Evolutionary conservation across 2,888 invertebrate genomes (phyloP).

Genomic region (Latheticus oryzae): DNA sequence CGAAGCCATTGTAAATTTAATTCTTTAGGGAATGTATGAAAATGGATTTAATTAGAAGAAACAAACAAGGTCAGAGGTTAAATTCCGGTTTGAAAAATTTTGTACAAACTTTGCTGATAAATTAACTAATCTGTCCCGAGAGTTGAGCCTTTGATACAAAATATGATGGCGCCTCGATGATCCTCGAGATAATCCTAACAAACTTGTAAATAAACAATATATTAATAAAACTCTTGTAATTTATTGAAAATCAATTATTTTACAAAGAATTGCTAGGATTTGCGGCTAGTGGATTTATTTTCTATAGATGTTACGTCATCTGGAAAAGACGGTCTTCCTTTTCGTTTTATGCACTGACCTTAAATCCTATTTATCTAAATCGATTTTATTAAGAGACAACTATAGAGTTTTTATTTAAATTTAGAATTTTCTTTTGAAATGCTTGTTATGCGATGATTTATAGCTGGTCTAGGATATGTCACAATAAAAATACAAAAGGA

Average conservation of each 20-base stretch:
- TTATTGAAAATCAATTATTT: too few relatives aligned
- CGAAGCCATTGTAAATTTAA: slow-evolving; percentile 26
- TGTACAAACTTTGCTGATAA: slow-evolving; percentile 9
- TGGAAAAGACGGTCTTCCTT: too few relatives aligned
- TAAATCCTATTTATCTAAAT: too few relatives aligned
- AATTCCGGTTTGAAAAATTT: slow-evolving; percentile 2
- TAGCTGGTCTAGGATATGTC: neutral
- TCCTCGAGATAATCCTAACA: too few relatives aligned
- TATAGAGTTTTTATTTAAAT: neutral
- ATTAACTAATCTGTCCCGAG: slow-evolving; percentile 12
- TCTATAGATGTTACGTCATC: too few relatives aligned
- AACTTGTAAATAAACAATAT: too few relatives aligned
- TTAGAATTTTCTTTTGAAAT: slow-evolving; percentile 3
- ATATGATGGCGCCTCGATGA: too few relatives aligned
- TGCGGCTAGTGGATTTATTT: too few relatives aligned
- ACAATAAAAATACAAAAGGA: slow-evolving; percentile 5
- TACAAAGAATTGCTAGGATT: too few relatives aligned
- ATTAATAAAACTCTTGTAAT: too few relatives aligned
- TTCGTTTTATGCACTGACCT: too few relatives aligned
- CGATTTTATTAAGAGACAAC: too few relatives aligned
- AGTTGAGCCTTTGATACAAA: neutral
- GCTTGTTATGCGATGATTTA: neutral
- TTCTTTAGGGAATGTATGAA: slow-evolving; percentile 75
- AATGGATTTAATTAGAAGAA: slow-evolving; percentile 13
- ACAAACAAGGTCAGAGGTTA: neutral